These are phyloP conservation scores for Paratilapia polleni DNA, from an alignment of 2,113 vertebrate genomes.

Conservation along the genomic window DNA sequence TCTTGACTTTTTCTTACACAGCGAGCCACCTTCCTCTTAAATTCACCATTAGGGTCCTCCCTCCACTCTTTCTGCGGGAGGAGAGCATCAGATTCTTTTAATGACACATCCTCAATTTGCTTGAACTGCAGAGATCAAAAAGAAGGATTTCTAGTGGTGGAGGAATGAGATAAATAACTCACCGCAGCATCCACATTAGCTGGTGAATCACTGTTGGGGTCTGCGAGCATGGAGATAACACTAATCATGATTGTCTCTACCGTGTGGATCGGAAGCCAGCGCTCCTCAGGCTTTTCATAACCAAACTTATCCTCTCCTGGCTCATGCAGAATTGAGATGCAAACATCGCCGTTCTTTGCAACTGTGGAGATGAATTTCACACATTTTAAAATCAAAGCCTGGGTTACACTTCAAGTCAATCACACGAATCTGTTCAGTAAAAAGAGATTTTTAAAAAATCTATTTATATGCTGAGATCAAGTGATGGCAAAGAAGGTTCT, in stretches of 20 bases:
- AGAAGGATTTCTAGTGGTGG: neutral
- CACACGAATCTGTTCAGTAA: neutral
- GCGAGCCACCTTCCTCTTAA: conserved; percentile 86
- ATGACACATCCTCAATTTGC: neutral
- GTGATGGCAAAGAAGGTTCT: neutral
- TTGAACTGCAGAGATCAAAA: neutral
- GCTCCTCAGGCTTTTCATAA: conserved; percentile 98
- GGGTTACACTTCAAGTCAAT: neutral
- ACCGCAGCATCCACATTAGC: conserved; percentile 99
- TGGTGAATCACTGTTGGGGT: conserved; percentile 98
- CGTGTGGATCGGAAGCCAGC: conserved; percentile 99
- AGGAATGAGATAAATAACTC: conserved; percentile 67
- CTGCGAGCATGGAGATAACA: conserved; percentile 99
- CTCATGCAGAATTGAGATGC: conserved; percentile 99
- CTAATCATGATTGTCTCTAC: conserved; percentile 99
- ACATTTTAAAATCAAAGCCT: neutral
- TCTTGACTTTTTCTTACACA: conserved; percentile 88
- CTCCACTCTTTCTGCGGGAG: conserved; percentile 84
- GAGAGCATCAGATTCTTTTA: conserved; percentile 14
- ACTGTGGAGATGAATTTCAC: conserved; percentile 82
- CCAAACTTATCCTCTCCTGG: conserved; percentile 99
- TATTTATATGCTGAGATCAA: neutral
- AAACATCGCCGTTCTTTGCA: conserved; percentile 99
- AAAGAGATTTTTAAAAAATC: neutral
- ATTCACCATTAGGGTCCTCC: conserved; percentile 86